Conservation (phyloP, 35 echinoderm and acorn worm species). For the Heliocidaris tuberculata region DNA sequence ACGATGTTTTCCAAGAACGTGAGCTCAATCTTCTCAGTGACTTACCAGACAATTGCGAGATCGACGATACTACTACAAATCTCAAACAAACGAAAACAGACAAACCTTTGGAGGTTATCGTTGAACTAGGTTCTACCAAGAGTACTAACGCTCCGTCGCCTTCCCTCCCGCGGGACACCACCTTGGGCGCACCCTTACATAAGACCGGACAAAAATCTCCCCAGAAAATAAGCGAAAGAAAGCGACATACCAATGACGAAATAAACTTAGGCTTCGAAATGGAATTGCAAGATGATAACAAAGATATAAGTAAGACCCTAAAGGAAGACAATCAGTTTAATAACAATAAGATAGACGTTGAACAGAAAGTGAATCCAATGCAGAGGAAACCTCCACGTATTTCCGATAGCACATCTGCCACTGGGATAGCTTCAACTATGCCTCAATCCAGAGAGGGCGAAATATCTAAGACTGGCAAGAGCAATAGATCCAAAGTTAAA, state of each 20-base stretch:
- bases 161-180: background rate
- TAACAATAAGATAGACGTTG: too few species aligned
- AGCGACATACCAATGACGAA: background rate
- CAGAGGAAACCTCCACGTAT: background rate
- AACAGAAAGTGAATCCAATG: background rate
- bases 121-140: slow-evolving; percentile 56
- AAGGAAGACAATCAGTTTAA: background rate
- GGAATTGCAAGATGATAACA: background rate
- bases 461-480: background rate
- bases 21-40: background rate
- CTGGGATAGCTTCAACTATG: background rate
- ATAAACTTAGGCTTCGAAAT: background rate
- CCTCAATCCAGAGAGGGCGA: background rate
- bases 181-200: too few species aligned
- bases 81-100: background rate
- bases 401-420: background rate
- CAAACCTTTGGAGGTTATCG: slow-evolving; percentile 47
- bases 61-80: background rate
- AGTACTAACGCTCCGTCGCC: background rate
- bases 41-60: background rate
- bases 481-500: background rate
- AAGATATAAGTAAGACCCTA: background rate
- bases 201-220: background rate
- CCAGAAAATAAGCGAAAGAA: background rate
- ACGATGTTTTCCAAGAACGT: slow-evolving; percentile 43